Percentiles rank a stretch among this genome's conserved stretches.
phyloP scores from a whole-genome alignment of 2,797 vertebrate species.

The Delichon dasypus region DNA sequence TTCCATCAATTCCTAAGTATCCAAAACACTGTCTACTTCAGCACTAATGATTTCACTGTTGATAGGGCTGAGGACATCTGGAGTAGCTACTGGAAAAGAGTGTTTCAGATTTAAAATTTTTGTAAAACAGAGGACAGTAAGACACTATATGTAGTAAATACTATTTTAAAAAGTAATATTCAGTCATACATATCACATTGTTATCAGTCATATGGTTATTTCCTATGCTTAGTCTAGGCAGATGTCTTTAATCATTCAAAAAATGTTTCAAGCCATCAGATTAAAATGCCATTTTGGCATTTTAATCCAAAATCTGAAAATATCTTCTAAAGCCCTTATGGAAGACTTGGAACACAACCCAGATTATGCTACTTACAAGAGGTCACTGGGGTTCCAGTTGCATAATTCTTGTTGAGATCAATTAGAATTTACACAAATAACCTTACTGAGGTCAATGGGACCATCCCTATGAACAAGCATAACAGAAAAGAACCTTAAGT shows the following conservation, averaged over 20 bases:
- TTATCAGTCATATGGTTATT: not conserved
- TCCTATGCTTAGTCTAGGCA: not conserved
- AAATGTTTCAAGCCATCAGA: conserved; percentile 31
- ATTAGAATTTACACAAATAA: conserved; percentile 41
- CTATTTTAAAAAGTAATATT: not conserved
- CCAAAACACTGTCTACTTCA: not conserved
- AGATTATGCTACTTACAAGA: conserved; percentile 24
- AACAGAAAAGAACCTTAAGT: not conserved
- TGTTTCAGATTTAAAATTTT: not conserved
- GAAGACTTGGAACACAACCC: conserved; percentile 28
- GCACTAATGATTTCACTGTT: not conserved
- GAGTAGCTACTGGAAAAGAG: not conserved
- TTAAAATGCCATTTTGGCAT: conserved; percentile 53
- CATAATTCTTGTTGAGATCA: conserved; percentile 36
- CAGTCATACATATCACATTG: not conserved
- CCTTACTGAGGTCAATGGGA: not conserved
- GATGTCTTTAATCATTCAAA: not conserved
- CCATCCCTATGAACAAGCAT: not conserved
- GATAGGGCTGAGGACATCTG: not conserved
- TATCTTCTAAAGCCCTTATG: conserved; percentile 42
- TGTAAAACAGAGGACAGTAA: not conserved
- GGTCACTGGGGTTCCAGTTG: conserved; percentile 5
- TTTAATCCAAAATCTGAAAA: conserved; percentile 65
- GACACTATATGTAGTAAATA: not conserved
- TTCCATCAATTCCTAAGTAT: not conserved